Base-by-base conservation (phyloP, 2,113 vertebrate species). In the Cacatua alba region DNA sequence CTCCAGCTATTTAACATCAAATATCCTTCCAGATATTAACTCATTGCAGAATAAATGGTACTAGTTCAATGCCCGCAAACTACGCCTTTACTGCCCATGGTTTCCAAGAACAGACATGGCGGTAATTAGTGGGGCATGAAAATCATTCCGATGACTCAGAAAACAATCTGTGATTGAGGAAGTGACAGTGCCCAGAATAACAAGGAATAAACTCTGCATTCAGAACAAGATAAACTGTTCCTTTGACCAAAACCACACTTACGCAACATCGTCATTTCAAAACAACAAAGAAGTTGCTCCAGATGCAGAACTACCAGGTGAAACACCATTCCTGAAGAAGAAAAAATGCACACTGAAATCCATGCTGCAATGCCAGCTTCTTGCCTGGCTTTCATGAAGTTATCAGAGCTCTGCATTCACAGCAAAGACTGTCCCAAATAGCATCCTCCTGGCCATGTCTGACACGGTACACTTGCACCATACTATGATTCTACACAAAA, bases 191-290 rank as follows among this genome's bases (percentile, higher is more conserved):
- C 35, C 33, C 74, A 69, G 80, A 86, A 70, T 63, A 67, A 37
- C 13, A 59, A 76, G 55, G 31, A 85, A 65, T 20, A 29, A 1
- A 31, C 31, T 81, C 59, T 33, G 37, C 65, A 60, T 79, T 87
- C 75, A 64, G 74, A 57, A 48, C 20, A 55, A 43, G 48, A 29
- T 19, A 60, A 67, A 55, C 15, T 55, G 39, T 26, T 72, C 15
- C 46, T 69, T 60, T 57, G 71, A 49, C 39, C 68, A 63, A 19
- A 69, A 13, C 49, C 18, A 28, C 39, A 7, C 6, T 55, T 33
- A 24, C 0, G 3, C 1, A 3, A 37, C 25, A 5, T 16, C 2
- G 0, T n/a, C 0, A 0, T 70, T 74, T 69, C 44, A 70, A 88
- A 49, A 24, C 53, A 74, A 86, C 74, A 15, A 69, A 76, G 29